Evolutionary conservation across 2,888 invertebrate genomes (phyloP).

Genomic region (Yponomeuta cagnagella): DNA sequence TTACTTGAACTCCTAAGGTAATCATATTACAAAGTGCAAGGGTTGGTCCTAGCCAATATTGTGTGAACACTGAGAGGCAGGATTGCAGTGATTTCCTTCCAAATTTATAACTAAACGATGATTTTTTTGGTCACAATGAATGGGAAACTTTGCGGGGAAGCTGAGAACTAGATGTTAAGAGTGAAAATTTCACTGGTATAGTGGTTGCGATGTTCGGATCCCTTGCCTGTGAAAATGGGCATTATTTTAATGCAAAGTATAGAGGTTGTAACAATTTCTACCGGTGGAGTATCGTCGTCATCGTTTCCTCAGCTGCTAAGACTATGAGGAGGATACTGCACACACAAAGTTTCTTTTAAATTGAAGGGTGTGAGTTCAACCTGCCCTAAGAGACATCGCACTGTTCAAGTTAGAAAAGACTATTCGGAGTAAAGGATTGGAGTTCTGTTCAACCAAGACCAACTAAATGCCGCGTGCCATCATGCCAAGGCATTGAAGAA

Average conservation of each 20-base stretch:
- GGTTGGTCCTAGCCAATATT: constrained; percentile 50
- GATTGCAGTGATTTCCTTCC: constrained; percentile 50
- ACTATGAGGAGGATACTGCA: constrained; percentile 61
- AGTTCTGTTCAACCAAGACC: constrained; percentile 76
- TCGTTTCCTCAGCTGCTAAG: constrained; percentile 31
- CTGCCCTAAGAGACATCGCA: constrained; percentile 62
- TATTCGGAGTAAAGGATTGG: constrained; percentile 71
- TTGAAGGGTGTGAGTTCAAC: constrained; percentile 72
- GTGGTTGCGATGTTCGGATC: constrained; percentile 71
- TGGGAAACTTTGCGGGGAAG: constrained; percentile 73
- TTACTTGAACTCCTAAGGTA: constrained; percentile 39
- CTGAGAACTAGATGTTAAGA: constrained; percentile 69
- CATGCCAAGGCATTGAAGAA: constrained; percentile 43
- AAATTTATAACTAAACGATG: constrained; percentile 51
- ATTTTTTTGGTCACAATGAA: constrained; percentile 67
- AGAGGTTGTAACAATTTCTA: constrained; percentile 84
- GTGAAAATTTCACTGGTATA: constrained; percentile 62
- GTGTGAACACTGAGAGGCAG: constrained; percentile 39
- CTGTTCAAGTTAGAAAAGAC: constrained; percentile 75
- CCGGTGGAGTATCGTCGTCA: constrained; percentile 64
- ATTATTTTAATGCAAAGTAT: constrained; percentile 95
- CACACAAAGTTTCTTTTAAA: constrained; percentile 72
- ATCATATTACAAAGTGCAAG: constrained; percentile 63
- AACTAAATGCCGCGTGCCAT: constrained; percentile 63
- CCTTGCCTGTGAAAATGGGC: constrained; percentile 85